Conservation (phyloP, 2,888 invertebrate genomes). For the Trissolcus brochymenae region DNA sequence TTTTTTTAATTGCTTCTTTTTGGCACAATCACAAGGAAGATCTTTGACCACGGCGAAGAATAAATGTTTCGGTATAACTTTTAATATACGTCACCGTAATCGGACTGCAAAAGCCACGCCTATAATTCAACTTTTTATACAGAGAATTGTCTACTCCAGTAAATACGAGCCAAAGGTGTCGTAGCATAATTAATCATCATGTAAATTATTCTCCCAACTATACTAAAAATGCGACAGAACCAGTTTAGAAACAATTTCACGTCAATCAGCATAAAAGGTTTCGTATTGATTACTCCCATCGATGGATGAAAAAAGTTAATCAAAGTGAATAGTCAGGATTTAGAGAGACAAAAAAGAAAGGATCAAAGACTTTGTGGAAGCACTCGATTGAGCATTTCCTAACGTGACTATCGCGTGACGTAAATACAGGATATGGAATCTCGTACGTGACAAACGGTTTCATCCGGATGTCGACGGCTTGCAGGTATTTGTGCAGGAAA, state of each 20-base stretch:
- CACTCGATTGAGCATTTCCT: constrained; percentile 23
- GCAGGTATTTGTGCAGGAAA: constrained; percentile 38
- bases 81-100: constrained; percentile 66
- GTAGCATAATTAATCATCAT: constrained; percentile 41
- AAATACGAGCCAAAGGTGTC: constrained; percentile 28
- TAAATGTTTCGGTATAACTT: constrained; percentile 51
- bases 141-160: constrained; percentile 21
- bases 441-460: constrained; percentile 42
- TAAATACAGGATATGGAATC: constrained; percentile 34
- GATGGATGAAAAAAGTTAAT: too few relatives aligned
- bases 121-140: constrained; percentile 41
- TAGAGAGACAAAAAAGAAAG: not conserved
- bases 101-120: constrained; percentile 54
- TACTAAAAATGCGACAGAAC: constrained; percentile 47
- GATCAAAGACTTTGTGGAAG: constrained; percentile 5
- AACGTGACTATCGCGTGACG: constrained; percentile 21
- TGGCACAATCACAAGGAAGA: too few relatives aligned
- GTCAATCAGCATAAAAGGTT: not conserved
- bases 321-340: not conserved
- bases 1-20: too few relatives aligned
- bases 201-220: constrained; percentile 34
- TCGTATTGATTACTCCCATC: too few relatives aligned
- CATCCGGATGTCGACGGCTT: constrained; percentile 33
- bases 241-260: constrained; percentile 27
- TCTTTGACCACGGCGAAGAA: constrained; percentile 52